Base-by-base conservation (phyloP, 2,797 vertebrate genomes). In the Macropus fuliginosus region DNA sequence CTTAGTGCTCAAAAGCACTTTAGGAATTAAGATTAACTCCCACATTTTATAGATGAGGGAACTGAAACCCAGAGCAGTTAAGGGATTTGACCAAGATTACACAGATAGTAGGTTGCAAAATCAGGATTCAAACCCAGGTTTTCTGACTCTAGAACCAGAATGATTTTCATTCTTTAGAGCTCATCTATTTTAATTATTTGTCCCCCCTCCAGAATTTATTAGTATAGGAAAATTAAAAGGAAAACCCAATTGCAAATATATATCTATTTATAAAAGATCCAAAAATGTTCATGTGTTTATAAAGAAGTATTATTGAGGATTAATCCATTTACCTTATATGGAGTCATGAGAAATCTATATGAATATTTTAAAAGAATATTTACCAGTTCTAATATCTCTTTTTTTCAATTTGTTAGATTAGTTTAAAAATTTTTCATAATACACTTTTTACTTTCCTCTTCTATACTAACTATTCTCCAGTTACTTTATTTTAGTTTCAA, bases 401-500 rank as follows among this genome's bases (percentile, higher is more conserved):
- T 50, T 81, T 8, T 28, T 92, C 92, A 87, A 11, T 94, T 94
- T 94, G 27, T 27, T 59, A 89, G 54, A 94, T 93, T 46, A 46
- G 56, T 90, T 93, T 90, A 50, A 34, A 89, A 95, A 96, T 50
- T n/a, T 13, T 34, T 54, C 46, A 74, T 55, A 91, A 94, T 74
- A 13, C 0, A 12, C 1, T 91, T 93, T 93, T 91, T 31, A 9
- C 50, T 93, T 8, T 46, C 90, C 2, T 74, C 2, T 13, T 66
- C 92, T n/a, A 96, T 94, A 96, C 24, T 4, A 94, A 89, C n/a
- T 94, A 93, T 59, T 94, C 2, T 81, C 18, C 27, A 92, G 92
- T 94, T 96, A n/a, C 55, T 96, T 93, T 50, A 93, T 94, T 95
- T 89, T 95, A 54, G 93, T 92, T 40, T 28, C 28, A 91, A 74